These are phyloP conservation scores for Coenobita brevimanus DNA, from an alignment of 1,140 invertebrate genomes.

Conservation along the genomic window DNA sequence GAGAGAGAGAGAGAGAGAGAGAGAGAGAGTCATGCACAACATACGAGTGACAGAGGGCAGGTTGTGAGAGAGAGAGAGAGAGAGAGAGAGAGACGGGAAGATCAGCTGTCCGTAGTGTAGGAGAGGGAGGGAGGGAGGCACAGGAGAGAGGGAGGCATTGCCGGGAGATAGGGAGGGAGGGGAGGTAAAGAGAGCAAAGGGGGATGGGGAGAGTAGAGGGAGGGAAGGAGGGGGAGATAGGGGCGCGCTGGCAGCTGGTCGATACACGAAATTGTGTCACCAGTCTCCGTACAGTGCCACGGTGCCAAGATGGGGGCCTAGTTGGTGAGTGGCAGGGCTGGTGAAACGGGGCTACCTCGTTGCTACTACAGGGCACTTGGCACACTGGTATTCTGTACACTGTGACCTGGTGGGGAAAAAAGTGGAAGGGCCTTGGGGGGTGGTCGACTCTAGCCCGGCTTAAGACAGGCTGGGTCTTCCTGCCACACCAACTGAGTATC, in stretches of 20 bases:
- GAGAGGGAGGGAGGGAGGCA: neutral
- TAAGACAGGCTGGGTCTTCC: no score
- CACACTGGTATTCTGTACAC: no score
- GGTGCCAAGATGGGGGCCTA: slow-evolving; percentile 2
- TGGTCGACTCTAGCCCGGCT: no score
- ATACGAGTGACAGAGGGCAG: neutral
- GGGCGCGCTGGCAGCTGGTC: slow-evolving; percentile 14
- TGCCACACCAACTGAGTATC: no score
- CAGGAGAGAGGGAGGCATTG: neutral
- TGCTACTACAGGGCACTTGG: no score
- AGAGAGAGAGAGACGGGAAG: neutral
- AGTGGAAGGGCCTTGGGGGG: no score
- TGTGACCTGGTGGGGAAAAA: no score
- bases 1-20: slow-evolving; percentile 8
- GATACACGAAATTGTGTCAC: slow-evolving; percentile 42
- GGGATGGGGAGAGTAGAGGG: neutral
- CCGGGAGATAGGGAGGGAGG: neutral
- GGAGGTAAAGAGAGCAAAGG: neutral
- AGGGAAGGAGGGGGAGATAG: neutral
- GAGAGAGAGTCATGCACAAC: slow-evolving; percentile 13
- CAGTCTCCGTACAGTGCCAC: slow-evolving; percentile 26
- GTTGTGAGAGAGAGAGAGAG: neutral
- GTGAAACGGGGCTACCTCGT: no score
- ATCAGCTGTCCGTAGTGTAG: neutral
- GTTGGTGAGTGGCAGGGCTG: no score